A percentile compares a stretch with the other conserved stretches of the same genome.
phyloP scores from a whole-genome alignment of 2,113 vertebrate genomes.

The Romanogobio albipinnatus region DNA sequence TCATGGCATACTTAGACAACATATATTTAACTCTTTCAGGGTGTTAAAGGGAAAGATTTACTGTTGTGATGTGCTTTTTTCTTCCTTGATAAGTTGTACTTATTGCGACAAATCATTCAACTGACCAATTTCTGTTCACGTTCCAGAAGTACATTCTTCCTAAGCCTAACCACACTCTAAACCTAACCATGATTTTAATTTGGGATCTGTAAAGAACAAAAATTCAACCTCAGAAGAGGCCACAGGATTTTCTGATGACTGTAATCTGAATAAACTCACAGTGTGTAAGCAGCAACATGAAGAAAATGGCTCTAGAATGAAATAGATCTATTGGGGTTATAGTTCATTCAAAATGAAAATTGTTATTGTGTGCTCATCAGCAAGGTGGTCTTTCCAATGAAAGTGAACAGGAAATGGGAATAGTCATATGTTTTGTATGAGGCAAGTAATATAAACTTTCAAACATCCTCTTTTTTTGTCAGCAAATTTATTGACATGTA shows the following conservation, averaged over 20 bases:
- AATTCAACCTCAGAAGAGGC: conserved; percentile 23
- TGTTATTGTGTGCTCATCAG: background rate
- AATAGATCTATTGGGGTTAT: background rate
- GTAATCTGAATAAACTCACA: conserved; percentile 11
- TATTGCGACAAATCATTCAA: background rate
- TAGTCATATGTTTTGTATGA: background rate
- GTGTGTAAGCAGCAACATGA: background rate
- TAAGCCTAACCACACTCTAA: conserved; percentile 2
- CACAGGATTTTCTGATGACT: background rate
- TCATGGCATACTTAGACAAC: background rate
- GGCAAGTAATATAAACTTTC: background rate
- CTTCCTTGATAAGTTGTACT: background rate
- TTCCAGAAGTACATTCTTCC: background rate
- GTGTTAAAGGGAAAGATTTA: too few relatives aligned
- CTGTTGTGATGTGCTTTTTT: background rate
- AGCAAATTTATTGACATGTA: too few relatives aligned
- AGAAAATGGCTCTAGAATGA: background rate
- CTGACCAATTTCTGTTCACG: background rate
- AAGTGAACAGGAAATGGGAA: background rate
- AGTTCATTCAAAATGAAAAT: background rate
- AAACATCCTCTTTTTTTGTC: background rate
- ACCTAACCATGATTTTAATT: conserved; percentile 22
- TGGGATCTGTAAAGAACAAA: conserved; percentile 17
- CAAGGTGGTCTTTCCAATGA: background rate
- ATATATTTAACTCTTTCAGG: too few relatives aligned